phyloP scores from a whole-genome alignment of 2,113 vertebrate species.

The Rhineura floridana region DNA sequence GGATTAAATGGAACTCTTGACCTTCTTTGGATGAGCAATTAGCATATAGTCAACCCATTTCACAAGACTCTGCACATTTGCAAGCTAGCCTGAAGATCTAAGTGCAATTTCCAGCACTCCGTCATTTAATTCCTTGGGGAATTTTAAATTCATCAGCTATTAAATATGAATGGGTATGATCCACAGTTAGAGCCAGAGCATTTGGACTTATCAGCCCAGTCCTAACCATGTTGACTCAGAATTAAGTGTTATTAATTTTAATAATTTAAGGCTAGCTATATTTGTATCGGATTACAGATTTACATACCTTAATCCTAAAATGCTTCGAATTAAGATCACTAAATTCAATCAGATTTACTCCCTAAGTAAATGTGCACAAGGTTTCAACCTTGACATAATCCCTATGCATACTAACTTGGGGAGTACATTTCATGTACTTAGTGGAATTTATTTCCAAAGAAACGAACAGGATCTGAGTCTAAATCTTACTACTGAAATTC shows the following conservation, averaged over 20 bases:
- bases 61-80: neutral
- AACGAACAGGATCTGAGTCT: neutral
- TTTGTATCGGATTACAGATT: neutral
- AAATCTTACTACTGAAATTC: neutral
- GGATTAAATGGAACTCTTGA: conserved; percentile 3
- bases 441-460: neutral
- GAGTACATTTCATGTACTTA: neutral
- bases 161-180: neutral
- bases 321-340: neutral
- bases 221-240: neutral
- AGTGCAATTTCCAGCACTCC: neutral
- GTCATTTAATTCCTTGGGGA: neutral
- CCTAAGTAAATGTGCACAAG: neutral
- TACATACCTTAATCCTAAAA: neutral
- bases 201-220: neutral
- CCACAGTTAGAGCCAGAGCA: neutral
- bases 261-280: neutral
- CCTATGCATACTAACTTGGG: neutral
- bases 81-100: conserved; percentile 7
- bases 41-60: conserved; percentile 3
- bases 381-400: neutral
- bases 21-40: conserved; percentile 14
- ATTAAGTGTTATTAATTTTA: neutral
- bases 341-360: neutral
- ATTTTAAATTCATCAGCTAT: neutral